phyloP scores from a whole-genome alignment of 2,113 vertebrate species.

The Sinocyclocheilus rhinocerous region DNA sequence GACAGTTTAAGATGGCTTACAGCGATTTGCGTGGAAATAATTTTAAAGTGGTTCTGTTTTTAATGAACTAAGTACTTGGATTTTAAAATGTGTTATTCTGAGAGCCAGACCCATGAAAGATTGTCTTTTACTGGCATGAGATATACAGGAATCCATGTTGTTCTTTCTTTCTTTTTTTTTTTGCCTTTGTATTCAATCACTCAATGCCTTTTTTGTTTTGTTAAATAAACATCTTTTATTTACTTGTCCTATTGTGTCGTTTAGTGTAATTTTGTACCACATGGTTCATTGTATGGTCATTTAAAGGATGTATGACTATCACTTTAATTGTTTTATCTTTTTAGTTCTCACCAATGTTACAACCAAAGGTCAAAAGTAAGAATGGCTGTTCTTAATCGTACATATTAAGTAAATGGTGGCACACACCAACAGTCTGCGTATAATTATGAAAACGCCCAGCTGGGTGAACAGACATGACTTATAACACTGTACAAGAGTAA shows the following conservation, averaged over 20 bases:
- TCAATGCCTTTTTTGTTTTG: conserved; percentile 63
- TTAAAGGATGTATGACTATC: not conserved
- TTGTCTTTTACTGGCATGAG: conserved; percentile 1
- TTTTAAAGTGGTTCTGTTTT: conserved; percentile 44
- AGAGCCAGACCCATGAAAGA: conserved; percentile 21
- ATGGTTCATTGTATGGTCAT: not conserved
- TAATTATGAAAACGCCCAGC: not conserved
- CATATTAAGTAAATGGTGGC: not conserved
- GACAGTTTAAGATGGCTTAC: not conserved
- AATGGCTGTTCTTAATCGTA: not conserved
- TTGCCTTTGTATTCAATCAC: conserved; percentile 54
- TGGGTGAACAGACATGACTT: too few relatives aligned
- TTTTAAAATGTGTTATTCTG: conserved; percentile 51
- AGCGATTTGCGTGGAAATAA: conserved; percentile 1
- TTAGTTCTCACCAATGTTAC: not conserved
- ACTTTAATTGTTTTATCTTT: not conserved
- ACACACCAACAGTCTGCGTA: not conserved
- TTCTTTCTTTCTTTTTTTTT: conserved; percentile 57
- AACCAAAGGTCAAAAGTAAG: conserved; percentile 9
- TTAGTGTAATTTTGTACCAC: conserved; percentile 33
- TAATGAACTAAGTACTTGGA: conserved; percentile 63
- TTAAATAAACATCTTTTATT: not conserved
- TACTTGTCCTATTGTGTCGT: conserved; percentile 24
- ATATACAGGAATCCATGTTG: conserved; percentile 41
- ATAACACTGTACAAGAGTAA: not conserved